A percentile compares a stretch with the other conserved stretches of the same genome.
Conservation (phyloP, 2,888 invertebrate species). For the Sesia bembeciformis region DNA sequence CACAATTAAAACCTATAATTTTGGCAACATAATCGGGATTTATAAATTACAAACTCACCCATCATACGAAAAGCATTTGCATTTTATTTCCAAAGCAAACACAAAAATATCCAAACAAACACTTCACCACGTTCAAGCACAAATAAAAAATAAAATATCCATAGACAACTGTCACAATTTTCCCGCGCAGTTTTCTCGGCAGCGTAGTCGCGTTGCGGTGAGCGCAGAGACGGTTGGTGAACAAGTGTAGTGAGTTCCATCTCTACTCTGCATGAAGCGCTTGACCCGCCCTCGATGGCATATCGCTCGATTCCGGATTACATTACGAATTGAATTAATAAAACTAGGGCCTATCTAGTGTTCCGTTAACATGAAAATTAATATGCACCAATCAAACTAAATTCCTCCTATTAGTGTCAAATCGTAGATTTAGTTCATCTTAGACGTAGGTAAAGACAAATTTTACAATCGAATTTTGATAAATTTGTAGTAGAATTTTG, state of each 20-base stretch:
- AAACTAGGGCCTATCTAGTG: slow-evolving; percentile 10
- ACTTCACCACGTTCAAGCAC: not conserved
- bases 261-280: slow-evolving; percentile 1
- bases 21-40: too few relatives aligned
- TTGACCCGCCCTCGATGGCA: slow-evolving; percentile 4
- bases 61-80: not conserved
- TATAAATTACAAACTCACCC: not conserved
- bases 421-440: too few relatives aligned
- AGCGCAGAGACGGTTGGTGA: slow-evolving; percentile 7
- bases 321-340: slow-evolving; percentile 11
- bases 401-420: too few relatives aligned
- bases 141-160: slow-evolving; percentile 4
- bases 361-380: slow-evolving; percentile 3
- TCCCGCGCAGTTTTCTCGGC: slow-evolving; percentile 9
- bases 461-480: too few relatives aligned
- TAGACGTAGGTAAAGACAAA: too few relatives aligned
- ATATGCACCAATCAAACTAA: not conserved
- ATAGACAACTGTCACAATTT: slow-evolving; percentile 4
- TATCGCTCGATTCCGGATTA: slow-evolving; percentile 9
- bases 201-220: slow-evolving; percentile 2
- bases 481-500: too few relatives aligned
- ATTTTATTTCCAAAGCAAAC: not conserved
- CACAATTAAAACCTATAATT: too few relatives aligned
- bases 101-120: not conserved
- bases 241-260: slow-evolving; percentile 7